A percentile compares a stretch with the other conserved stretches of the same genome.
These are phyloP conservation scores for Melikaiella ostensackeni DNA, from an alignment of 2,888 invertebrate genomes.

Conservation along the genomic window DNA sequence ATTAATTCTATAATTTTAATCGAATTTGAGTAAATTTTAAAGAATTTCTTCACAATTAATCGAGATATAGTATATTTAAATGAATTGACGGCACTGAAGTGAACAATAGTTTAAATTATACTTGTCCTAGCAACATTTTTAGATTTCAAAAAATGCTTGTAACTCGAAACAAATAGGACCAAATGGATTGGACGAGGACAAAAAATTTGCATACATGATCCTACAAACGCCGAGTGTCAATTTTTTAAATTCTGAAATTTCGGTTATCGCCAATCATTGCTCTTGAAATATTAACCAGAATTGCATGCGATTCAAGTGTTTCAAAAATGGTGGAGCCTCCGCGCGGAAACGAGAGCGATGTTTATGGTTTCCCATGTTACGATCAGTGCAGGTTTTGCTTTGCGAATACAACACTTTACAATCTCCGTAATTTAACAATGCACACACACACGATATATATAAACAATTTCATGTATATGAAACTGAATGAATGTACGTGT, in stretches of 20 bases:
- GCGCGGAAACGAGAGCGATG: constrained; percentile 3
- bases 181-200: not conserved
- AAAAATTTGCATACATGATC: too few relatives aligned
- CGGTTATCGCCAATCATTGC: not conserved
- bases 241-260: not conserved
- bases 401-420: constrained; percentile 20
- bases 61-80: too few relatives aligned
- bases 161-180: not conserved
- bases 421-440: constrained; percentile 24
- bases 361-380: constrained; percentile 37
- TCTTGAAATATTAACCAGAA: not conserved
- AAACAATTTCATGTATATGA: not conserved
- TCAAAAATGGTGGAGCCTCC: not conserved
- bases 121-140: too few relatives aligned
- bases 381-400: constrained; percentile 23
- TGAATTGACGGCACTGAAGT: too few relatives aligned
- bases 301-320: not conserved
- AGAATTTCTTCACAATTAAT: too few relatives aligned
- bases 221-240: not conserved
- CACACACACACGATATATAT: not conserved
- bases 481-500: constrained; percentile 9
- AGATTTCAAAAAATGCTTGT: not conserved
- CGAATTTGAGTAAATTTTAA: too few relatives aligned
- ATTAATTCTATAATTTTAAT: too few relatives aligned
- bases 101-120: too few relatives aligned